Conservation (phyloP, 1,140 invertebrate genomes). For the Eriosoma lanigerum region DNA sequence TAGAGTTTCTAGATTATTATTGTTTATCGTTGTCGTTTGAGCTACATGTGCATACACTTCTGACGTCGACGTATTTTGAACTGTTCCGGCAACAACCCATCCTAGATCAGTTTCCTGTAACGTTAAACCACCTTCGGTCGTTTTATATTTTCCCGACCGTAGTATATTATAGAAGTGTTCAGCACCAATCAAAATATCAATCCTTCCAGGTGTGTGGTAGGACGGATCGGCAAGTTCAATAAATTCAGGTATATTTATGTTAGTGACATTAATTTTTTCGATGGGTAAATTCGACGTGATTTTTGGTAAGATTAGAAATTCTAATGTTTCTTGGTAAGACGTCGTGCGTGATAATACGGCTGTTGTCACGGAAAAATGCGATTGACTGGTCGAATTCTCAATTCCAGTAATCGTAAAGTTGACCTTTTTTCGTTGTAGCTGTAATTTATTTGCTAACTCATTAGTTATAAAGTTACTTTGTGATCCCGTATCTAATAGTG, state of each 20-base stretch:
- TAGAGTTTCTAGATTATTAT: neutral
- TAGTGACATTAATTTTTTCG: neutral
- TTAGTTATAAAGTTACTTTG: neutral
- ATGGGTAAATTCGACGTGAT: neutral
- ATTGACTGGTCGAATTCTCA: neutral
- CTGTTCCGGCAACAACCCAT: neutral
- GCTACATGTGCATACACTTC: neutral
- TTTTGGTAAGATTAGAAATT: conserved; percentile 5
- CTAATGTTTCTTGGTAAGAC: neutral
- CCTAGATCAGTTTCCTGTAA: conserved; percentile 1
- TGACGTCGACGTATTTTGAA: neutral
- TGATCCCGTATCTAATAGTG: neutral
- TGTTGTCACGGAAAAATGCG: neutral
- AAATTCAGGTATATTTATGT: neutral
- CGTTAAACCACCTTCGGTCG: no score
- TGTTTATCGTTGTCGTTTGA: neutral
- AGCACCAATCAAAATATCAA: neutral
- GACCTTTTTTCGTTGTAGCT: neutral
- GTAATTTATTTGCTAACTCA: neutral
- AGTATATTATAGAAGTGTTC: neutral
- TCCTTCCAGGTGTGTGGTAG: neutral
- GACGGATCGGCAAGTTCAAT: neutral
- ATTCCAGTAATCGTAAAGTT: neutral
- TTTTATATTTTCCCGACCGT: neutral
- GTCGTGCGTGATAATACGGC: neutral